Evolutionary conservation across 2,797 vertebrate species (phyloP).

Genomic region (Emydoidea blandingii): DNA sequence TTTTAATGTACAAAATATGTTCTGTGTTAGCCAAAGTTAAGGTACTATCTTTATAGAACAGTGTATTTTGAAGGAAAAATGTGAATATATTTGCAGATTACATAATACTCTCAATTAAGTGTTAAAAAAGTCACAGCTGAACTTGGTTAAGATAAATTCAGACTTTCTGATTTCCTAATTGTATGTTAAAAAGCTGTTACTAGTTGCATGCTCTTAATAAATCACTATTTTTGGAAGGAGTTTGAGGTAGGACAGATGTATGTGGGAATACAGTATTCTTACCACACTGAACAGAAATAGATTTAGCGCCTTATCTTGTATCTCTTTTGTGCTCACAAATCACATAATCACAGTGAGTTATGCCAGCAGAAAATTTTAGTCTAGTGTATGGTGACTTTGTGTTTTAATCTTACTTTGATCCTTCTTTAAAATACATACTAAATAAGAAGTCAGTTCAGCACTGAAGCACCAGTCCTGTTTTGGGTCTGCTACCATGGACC

Average conservation of each 20-base stretch:
- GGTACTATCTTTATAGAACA: background rate
- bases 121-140: background rate
- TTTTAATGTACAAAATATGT: background rate
- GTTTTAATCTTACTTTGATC: background rate
- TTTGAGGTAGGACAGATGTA: background rate
- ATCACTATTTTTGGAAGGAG: background rate
- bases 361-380: background rate
- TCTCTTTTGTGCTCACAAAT: background rate
- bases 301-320: background rate
- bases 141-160: background rate
- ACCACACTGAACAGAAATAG: background rate
- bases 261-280: background rate
- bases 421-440: background rate
- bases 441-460: background rate
- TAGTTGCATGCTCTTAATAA: background rate
- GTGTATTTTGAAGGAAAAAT: background rate
- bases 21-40: background rate
- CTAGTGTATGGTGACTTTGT: background rate
- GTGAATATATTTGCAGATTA: background rate
- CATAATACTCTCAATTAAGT: background rate
- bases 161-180: background rate
- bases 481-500: background rate
- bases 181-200: background rate
- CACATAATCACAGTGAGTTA: background rate
- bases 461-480: background rate